Conservation (phyloP, 2,888 invertebrate species). For the Lordiphosa fenestrarum region DNA sequence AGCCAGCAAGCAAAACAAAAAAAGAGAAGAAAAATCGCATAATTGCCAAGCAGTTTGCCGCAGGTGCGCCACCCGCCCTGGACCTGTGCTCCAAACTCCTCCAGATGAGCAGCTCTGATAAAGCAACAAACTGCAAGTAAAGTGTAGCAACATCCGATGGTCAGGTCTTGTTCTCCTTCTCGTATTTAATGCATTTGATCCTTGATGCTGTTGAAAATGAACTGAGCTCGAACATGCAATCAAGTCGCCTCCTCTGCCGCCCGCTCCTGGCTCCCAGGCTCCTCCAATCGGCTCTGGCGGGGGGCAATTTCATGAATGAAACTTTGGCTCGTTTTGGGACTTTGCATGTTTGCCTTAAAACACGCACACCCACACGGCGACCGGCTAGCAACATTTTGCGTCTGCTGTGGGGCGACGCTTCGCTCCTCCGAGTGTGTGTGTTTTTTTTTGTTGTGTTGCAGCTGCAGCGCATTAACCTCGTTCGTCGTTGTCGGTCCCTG, state of each 20-base stretch:
- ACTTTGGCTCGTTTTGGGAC: conserved; percentile 50
- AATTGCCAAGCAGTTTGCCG: conserved; percentile 74
- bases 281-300: conserved; percentile 37
- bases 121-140: conserved; percentile 58
- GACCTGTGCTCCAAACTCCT: conserved; percentile 30
- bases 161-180: conserved; percentile 49
- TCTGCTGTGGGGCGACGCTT: conserved; percentile 52
- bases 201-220: conserved; percentile 76
- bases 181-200: conserved; percentile 75
- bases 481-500: conserved; percentile 34
- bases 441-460: conserved; percentile 41
- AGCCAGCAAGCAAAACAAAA: conserved; percentile 20
- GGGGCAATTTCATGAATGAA: conserved; percentile 77
- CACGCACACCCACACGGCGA: conserved; percentile 63
- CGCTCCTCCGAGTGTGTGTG: conserved; percentile 3
- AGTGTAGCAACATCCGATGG: conserved; percentile 53
- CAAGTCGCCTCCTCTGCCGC: conserved; percentile 44
- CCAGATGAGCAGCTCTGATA: conserved; percentile 71
- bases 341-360: conserved; percentile 62
- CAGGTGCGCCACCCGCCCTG: conserved; percentile 69
- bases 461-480: conserved; percentile 73
- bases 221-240: conserved; percentile 77
- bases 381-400: conserved; percentile 51
- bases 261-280: not conserved
- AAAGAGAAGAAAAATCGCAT: conserved; percentile 65